Evolutionary conservation across 1,140 invertebrate species (phyloP).

Genomic region (Episyrphus balteatus): DNA sequence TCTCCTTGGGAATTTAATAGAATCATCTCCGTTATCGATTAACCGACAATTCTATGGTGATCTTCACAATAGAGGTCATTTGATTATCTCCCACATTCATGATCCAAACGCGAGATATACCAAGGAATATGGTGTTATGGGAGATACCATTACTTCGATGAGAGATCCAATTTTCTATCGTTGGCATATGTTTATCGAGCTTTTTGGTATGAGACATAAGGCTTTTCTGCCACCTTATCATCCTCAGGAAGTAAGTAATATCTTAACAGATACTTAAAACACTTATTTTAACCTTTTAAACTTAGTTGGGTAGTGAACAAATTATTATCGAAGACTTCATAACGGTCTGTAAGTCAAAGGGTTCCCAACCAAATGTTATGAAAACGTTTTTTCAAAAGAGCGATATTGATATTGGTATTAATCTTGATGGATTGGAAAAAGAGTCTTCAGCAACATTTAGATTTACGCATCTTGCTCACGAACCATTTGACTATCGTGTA

Average conservation of each 20-base stretch:
- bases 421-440: constrained; percentile 40
- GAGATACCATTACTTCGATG: constrained; percentile 54
- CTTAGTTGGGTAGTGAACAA: constrained; percentile 37
- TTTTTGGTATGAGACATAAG: constrained; percentile 62
- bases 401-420: constrained; percentile 42
- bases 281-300: constrained; percentile 2
- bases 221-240: constrained; percentile 48
- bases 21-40: constrained; percentile 31
- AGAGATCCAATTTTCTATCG: constrained; percentile 70
- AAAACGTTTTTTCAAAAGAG: constrained; percentile 41
- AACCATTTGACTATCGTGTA: constrained; percentile 36
- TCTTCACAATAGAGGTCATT: constrained; percentile 48
- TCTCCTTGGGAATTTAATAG: constrained; percentile 39
- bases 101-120: constrained; percentile 44
- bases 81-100: constrained; percentile 43
- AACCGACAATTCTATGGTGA: constrained; percentile 44
- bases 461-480: constrained; percentile 38
- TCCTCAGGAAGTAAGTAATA: constrained; percentile 8
- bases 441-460: constrained; percentile 30
- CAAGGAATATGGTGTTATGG: constrained; percentile 51
- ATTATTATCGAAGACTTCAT: constrained; percentile 35
- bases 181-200: constrained; percentile 64
- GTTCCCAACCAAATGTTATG: constrained; percentile 32
- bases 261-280: background rate
- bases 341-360: constrained; percentile 29